Percentiles rank a stretch among this genome's conserved stretches.
Conservation (phyloP, 30 jellyfish, hydroid and myxozoan species). For the Cassiopea xamachana region DNA sequence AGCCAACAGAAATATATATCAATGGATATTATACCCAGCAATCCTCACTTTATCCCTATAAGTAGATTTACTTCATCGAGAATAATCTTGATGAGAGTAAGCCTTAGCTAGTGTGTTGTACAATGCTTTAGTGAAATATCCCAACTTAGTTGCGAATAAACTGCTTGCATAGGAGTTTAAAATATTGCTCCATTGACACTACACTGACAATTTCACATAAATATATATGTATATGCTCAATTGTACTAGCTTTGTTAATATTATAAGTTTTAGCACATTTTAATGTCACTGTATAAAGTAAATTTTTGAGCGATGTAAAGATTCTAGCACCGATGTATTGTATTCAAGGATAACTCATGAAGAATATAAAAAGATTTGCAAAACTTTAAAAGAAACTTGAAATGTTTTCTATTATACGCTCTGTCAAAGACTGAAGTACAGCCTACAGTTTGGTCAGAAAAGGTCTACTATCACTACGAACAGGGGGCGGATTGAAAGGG, state of each 20-base stretch:
- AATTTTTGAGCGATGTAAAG: constrained; percentile 54
- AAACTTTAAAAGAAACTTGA: background rate
- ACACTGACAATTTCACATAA: background rate
- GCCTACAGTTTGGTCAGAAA: too few species aligned
- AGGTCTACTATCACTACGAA: too few species aligned
- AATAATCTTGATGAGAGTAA: too few species aligned
- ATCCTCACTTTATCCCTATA: too few species aligned
- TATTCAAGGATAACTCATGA: constrained; percentile 22
- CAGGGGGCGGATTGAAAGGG: too few species aligned
- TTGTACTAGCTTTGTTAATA: constrained; percentile 24
- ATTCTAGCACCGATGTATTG: constrained; percentile 52
- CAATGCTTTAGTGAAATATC: too few species aligned
- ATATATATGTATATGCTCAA: background rate
- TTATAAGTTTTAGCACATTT: constrained; percentile 30
- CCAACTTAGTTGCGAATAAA: too few species aligned
- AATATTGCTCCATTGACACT: background rate
- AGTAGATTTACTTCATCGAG: too few species aligned
- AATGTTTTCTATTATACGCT: background rate
- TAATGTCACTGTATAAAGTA: constrained; percentile 52
- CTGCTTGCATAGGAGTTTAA: too few species aligned
- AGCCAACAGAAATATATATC: too few species aligned
- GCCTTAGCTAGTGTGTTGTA: too few species aligned
- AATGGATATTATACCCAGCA: too few species aligned
- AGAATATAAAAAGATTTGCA: constrained; percentile 19
- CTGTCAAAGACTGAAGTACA: background rate